Evolutionary conservation across 2,113 vertebrate genomes (phyloP).

Genomic region (Microtus richardsoni): DNA sequence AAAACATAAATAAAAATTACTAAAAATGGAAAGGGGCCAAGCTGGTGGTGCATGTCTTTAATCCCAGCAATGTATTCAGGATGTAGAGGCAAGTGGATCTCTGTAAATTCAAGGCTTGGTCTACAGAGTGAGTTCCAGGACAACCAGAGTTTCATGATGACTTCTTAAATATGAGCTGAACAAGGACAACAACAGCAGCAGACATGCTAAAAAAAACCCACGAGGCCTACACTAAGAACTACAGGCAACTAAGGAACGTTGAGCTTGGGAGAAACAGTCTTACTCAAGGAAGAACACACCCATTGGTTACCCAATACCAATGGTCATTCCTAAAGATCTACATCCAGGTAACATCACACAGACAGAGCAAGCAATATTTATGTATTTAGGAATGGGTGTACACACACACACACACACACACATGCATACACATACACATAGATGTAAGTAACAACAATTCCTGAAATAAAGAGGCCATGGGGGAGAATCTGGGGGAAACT

Average conservation of each 20-base stretch:
- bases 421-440: rapidly evolving
- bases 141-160: not conserved
- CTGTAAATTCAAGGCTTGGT: not conserved
- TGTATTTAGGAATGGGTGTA: not conserved
- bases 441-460: not conserved
- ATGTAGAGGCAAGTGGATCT: not conserved
- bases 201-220: not conserved
- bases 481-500: not conserved
- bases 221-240: not conserved
- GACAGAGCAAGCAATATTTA: not conserved
- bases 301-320: not conserved
- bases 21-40: not conserved
- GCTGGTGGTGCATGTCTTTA: not conserved
- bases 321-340: not conserved
- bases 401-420: rapidly evolving
- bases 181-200: not conserved
- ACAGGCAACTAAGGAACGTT: not conserved
- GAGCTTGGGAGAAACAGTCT: not conserved
- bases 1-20: not conserved
- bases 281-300: not conserved
- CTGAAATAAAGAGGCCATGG: not conserved
- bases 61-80: not conserved
- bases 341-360: not conserved
- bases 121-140: not conserved
- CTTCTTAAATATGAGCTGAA: not conserved